Conservation (phyloP, 2,113 vertebrate species). For the Mus pahari region DNA sequence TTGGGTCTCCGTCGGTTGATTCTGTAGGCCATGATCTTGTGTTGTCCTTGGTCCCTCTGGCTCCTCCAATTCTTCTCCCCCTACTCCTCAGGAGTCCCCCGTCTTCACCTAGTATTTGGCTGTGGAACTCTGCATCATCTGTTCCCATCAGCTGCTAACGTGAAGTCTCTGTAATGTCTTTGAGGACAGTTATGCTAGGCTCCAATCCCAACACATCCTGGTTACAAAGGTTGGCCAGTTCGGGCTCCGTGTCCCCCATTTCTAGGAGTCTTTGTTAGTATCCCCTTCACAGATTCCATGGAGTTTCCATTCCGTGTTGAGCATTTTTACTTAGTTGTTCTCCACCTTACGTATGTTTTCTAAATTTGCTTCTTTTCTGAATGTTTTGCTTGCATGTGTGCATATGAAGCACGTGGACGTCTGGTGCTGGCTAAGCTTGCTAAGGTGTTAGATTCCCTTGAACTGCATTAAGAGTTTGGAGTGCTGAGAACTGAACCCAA, state of each 20-base stretch:
- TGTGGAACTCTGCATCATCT: background rate
- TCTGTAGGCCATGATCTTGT: background rate
- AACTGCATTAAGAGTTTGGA: background rate
- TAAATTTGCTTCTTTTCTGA: background rate
- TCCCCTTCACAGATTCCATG: background rate
- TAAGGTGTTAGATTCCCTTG: too few relatives aligned
- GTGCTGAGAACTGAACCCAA: background rate
- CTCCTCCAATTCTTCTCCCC: background rate
- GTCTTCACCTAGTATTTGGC: background rate
- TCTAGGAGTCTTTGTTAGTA: background rate
- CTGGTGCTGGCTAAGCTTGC: background rate
- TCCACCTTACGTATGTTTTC: background rate
- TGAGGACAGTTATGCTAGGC: background rate
- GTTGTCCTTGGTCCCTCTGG: background rate
- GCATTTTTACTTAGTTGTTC: background rate
- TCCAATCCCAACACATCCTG: background rate
- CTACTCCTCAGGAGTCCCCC: background rate
- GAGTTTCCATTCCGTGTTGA: background rate
- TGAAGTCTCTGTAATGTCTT: background rate
- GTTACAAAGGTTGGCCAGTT: background rate
- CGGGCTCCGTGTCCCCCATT: background rate
- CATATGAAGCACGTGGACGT: too few relatives aligned
- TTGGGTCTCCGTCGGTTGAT: background rate
- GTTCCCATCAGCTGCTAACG: background rate
- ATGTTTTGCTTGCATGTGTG: background rate